Percentiles rank a stretch among this genome's conserved stretches.
phyloP scores from a whole-genome alignment of 2,113 vertebrate species.

The Seriola aureovittata region DNA sequence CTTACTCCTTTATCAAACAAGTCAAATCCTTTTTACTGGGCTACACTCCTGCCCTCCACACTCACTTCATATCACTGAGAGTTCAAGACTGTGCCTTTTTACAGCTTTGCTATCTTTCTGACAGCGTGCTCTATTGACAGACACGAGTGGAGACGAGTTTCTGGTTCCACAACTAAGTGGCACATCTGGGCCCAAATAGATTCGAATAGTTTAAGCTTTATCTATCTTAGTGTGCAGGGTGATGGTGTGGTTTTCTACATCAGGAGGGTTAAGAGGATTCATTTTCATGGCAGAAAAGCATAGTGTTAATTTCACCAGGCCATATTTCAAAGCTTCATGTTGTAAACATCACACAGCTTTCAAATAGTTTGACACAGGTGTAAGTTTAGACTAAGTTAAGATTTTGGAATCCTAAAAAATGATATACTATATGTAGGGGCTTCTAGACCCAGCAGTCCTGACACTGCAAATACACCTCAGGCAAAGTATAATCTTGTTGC shows the following conservation, averaged over 20 bases:
- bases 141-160: slow-evolving; percentile 59
- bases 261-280: neutral
- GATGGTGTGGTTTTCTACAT: neutral
- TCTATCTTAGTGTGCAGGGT: neutral
- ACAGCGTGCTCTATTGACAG: slow-evolving; percentile 66
- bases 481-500: neutral
- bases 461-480: slow-evolving; percentile 11
- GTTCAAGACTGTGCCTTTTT: slow-evolving; percentile 51
- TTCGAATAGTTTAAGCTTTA: neutral
- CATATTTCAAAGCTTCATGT: neutral
- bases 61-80: slow-evolving; percentile 32
- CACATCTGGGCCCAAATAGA: neutral
- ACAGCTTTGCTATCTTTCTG: slow-evolving; percentile 61
- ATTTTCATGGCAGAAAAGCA: neutral
- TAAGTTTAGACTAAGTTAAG: no score
- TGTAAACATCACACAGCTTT: no score
- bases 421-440: neutral
- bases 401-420: neutral
- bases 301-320: neutral
- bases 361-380: no score
- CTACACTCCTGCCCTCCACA: neutral
- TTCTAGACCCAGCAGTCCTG: neutral
- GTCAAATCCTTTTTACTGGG: neutral
- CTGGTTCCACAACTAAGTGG: slow-evolving; percentile 36
- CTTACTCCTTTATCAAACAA: neutral